phyloP scores from a whole-genome alignment of 2,888 invertebrate genomes.

The Ptychoptera contaminata region DNA sequence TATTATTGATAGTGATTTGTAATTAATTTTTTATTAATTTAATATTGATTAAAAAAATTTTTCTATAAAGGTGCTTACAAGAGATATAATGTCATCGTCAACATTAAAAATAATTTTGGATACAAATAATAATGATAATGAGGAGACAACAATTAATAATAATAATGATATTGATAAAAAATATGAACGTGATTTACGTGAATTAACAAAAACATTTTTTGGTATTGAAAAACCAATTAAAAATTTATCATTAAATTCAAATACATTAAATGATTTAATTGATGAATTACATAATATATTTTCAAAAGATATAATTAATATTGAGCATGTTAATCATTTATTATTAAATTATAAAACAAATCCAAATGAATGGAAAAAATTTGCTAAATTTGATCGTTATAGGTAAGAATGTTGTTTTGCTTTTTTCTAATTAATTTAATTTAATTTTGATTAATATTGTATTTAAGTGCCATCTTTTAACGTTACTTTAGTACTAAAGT shows the following conservation, averaged over 20 bases:
- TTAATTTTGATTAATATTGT: no score
- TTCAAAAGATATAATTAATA: conserved; percentile 64
- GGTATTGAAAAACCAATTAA: conserved; percentile 29
- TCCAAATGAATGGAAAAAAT: conserved; percentile 82
- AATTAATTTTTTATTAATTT: no score
- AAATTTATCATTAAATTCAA: conserved; percentile 23
- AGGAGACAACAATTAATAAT: no score
- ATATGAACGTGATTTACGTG: conserved; percentile 23
- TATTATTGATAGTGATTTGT: no score
- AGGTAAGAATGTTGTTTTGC: conserved; percentile 37
- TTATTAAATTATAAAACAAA: conserved; percentile 70
- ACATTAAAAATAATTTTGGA: no score
- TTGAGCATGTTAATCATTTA: conserved; percentile 75
- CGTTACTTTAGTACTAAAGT: no score
- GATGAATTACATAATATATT: conserved; percentile 61
- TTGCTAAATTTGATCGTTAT: conserved; percentile 84
- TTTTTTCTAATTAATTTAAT: background rate
- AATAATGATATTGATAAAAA: no score
- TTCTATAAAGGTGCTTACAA: no score
- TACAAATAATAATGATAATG: no score
- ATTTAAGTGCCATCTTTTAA: no score
- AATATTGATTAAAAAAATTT: no score
- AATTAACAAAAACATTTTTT: conserved; percentile 25
- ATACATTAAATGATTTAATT: conserved; percentile 44
- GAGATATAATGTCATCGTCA: no score